A percentile compares a stretch with the other conserved stretches of the same genome.
Conservation (phyloP, 2,888 invertebrate genomes). For the Cantharis rustica region DNA sequence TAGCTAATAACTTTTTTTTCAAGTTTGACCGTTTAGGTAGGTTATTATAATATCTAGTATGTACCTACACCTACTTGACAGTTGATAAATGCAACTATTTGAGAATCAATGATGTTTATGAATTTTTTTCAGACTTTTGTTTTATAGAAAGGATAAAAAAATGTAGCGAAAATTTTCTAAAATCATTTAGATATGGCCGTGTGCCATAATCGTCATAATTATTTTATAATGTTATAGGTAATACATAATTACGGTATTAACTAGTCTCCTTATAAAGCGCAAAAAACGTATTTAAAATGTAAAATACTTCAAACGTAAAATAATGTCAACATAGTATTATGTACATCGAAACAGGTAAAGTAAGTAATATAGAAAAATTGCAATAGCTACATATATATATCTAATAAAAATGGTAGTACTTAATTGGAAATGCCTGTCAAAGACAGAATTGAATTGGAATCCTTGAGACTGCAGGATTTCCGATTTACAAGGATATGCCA, state of each 20-base stretch:
- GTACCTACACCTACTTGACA: no score
- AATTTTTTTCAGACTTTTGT: no score
- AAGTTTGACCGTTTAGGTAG: no score
- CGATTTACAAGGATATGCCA: constrained; percentile 9
- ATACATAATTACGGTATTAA: not conserved
- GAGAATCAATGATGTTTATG: no score
- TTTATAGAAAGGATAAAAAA: no score
- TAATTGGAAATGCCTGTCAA: not conserved
- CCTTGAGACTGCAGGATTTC: constrained; percentile 15
- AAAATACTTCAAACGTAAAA: not conserved
- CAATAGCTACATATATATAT: not conserved
- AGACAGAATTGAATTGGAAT: constrained; percentile 5
- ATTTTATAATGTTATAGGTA: not conserved
- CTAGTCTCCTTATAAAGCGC: not conserved
- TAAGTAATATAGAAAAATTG: not conserved
- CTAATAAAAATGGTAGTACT: not conserved
- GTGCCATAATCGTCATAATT: not conserved
- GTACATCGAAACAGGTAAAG: not conserved
- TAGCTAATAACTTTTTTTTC: no score
- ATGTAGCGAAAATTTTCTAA: no score
- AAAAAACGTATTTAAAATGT: not conserved
- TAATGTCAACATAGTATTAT: not conserved
- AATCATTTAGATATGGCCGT: no score
- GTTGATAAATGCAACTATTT: no score
- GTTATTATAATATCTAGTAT: no score